Evolutionary conservation across 1,140 invertebrate species (phyloP), one percentile per base, ranked within the genome.

Genomic region (Zaprionus ghesquierei): DNA sequence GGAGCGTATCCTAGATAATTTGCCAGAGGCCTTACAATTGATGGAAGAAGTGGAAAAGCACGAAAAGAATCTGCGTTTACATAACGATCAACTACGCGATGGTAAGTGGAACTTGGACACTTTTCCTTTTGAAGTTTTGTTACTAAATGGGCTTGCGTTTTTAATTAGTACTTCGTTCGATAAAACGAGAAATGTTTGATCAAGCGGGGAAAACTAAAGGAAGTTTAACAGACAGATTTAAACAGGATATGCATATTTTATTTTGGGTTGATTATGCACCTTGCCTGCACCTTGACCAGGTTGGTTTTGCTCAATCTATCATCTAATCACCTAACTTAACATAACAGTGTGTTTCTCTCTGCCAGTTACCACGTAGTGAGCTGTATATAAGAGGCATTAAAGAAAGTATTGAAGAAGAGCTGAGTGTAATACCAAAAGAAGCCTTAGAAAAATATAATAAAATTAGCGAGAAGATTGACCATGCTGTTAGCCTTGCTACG

Each of bases 1-100:
- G 25, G 95, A 95, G 68, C 93, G 94, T 10, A 95, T 97, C 81
- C 95, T 96, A 4, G 89, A 93, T 22, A 94, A 94, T 55, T 91
- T 97, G 69, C 94, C 94, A 23, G 90, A 92, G 13, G 95, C 96
- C 51, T 92, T 94, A 66, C 78, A 89, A 2, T 94, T 96, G 75
- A 93, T 97, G 53, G 92, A 90, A n/a, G 86, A 92, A 62, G 94
- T 96, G 92, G 94, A 94, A 44, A 92, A 91, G 6, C 92, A 94
- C 50, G 96, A 95, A 1, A 93, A 94, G n/a, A 91, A 93, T 35
- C 91, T 96, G 51, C 92, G 95, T 49, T 93, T 92, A 35, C 94
- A 94, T 64, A 95, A 94, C 10, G 94, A 94, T 13, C 93, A 95
- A 76, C 93, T 96, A 41, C 94, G 95, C 75, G 93, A 94, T 75